Base-by-base conservation (phyloP, 1,140 invertebrate genomes). In the Colletes latitarsis region DNA sequence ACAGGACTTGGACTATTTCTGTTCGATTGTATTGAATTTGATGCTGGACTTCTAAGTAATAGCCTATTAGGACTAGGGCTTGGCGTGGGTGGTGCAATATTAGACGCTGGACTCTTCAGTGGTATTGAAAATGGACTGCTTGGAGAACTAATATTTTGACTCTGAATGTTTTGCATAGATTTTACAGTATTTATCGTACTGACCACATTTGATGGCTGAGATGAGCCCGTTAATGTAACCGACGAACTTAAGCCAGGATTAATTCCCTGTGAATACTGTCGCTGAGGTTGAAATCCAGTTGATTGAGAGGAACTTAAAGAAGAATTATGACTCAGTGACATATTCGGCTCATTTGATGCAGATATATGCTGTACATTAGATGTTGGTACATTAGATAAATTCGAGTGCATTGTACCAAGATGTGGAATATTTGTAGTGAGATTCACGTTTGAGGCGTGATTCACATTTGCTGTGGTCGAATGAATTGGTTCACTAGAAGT, bases 111-210 rank as follows among this genome's bases (percentile, higher is more conserved):
- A 85, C 92, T 93, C 64, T 93, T 93, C 72, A 93, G 81, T 43
- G 93, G 93, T 80, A 93, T 92, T 9, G 93, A 93, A 77, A 93
- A 93, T 9, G 93, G 93, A 82, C 92, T 93, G 6, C 92, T 90
- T 3, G 93, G 93, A 41, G 93, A 93, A 49, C 86, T 92, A 62
- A 89, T 90, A 39, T 91, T 91, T 73, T 93, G 92, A 60, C 82
- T 90, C 71, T 93, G 92, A 74, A 93, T 92, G 70, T 86, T 92
- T 70, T 93, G 92, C 87, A 93, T 91, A 9, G 88, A 90, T 67
- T 92, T 92, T 30, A 92, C 88, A n/a, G 88, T 91, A 79, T 92
- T 93, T 15, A 87, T 86, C 84, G 87, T 88, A 81, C 90, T 92
- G 64, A 91, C 89, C 15, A 89, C 88, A 73, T 88, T 90, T 15